Evolutionary conservation across 2,113 vertebrate genomes (phyloP).

Genomic region (Neogale vison): DNA sequence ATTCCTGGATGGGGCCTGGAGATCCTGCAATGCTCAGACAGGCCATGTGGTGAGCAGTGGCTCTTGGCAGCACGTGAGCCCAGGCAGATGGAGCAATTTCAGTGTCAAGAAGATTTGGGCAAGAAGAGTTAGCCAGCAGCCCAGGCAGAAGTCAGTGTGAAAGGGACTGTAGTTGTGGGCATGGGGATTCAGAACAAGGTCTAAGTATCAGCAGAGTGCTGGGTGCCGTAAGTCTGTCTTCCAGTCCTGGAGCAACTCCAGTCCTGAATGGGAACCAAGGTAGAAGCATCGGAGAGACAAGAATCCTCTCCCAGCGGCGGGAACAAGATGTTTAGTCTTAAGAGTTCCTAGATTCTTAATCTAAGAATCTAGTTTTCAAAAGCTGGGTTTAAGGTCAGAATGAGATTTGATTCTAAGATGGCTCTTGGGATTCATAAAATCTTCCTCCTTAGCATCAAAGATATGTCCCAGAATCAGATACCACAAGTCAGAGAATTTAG

Average conservation of each 20-base stretch:
- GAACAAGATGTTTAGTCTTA: neutral
- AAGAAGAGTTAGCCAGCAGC: neutral
- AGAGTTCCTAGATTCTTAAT: neutral
- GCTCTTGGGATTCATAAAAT: neutral
- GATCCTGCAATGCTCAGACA: neutral
- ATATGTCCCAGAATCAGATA: neutral
- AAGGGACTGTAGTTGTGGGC: neutral
- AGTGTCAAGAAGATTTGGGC: neutral
- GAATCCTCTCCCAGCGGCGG: neutral
- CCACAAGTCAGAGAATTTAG: conserved; percentile 31
- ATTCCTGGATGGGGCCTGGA: neutral
- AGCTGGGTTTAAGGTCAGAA: neutral
- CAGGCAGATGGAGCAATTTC: neutral
- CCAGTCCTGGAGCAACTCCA: neutral
- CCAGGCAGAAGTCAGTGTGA: neutral
- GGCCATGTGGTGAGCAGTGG: fast-evolving
- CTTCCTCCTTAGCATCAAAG: neutral
- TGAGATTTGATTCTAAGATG: neutral
- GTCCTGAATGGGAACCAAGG: neutral
- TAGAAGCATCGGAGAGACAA: neutral
- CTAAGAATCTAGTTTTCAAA: neutral
- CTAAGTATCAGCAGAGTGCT: neutral
- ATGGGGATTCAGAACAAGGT: neutral
- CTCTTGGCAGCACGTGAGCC: neutral
- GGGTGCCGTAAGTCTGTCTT: neutral